phyloP scores from a whole-genome alignment of 2,888 invertebrate genomes.

The Melieria picta region DNA sequence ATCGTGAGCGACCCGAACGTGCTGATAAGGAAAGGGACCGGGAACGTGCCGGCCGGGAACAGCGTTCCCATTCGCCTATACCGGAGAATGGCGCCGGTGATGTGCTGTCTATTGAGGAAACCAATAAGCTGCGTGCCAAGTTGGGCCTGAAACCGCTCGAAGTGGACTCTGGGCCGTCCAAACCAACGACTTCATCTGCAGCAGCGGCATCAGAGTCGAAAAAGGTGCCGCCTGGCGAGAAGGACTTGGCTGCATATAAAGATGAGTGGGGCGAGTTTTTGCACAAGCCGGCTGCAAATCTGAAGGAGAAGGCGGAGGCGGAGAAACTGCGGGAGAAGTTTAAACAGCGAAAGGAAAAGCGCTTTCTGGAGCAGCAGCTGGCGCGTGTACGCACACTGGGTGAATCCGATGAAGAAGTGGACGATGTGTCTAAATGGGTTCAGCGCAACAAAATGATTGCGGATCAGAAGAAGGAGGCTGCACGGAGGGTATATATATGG shows the following conservation, averaged over 20 bases:
- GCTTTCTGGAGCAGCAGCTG: constrained; percentile 73
- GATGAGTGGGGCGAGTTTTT: constrained; percentile 80
- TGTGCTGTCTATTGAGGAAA: constrained; percentile 82
- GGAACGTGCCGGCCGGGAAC: constrained; percentile 48
- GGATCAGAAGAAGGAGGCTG: constrained; percentile 84
- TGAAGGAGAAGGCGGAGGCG: constrained; percentile 76
- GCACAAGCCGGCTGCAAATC: constrained; percentile 84
- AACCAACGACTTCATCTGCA: constrained; percentile 41
- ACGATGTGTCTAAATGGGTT: constrained; percentile 84
- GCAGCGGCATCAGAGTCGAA: constrained; percentile 33
- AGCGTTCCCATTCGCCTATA: constrained; percentile 59
- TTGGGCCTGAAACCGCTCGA: constrained; percentile 94
- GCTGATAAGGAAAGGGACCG: constrained; percentile 44
- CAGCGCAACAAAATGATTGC: constrained; percentile 79
- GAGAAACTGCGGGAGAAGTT: constrained; percentile 87
- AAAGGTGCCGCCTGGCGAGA: constrained; percentile 45
- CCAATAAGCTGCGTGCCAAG: constrained; percentile 90
- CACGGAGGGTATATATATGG: constrained; percentile 68
- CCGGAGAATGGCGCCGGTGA: constrained; percentile 66
- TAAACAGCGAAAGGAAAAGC: constrained; percentile 79
- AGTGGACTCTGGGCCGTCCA: constrained; percentile 65
- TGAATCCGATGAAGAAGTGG: constrained; percentile 80
- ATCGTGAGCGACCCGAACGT: constrained; percentile 37
- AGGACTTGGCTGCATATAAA: constrained; percentile 58
- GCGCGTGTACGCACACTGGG: constrained; percentile 80